Evolutionary conservation across 2,888 invertebrate genomes (phyloP), one percentile per base, ranked within the genome.

Genomic region (Scaeva pyrastri): DNA sequence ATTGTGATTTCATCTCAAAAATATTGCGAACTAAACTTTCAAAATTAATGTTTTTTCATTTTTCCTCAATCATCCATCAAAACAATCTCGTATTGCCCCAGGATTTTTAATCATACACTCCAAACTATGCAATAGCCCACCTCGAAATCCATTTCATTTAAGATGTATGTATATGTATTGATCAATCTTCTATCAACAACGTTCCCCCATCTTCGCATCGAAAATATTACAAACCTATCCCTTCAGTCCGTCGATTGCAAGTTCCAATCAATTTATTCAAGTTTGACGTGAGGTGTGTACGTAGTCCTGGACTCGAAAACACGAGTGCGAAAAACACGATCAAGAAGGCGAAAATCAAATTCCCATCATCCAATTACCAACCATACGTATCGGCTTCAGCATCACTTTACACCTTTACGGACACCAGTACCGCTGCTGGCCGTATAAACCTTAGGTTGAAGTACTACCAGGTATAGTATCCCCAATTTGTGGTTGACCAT

Each of bases 401-500:
- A 14, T 50, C 41, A 23, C 19, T n/a, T n/a, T 11, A 19, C 19
- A 19, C 4, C 2, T 31, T 48, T 10, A 2, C 6, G 6, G 50
- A 2, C 2, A 39, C 10, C 10, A 11, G 2, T 23, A 50, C 14
- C 21, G 14, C 23, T 23, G 39, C 14, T 26, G 14, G 8, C n/a
- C 6, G 0, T 5, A 26, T 6, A 8, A 43, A 43, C 62, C 23
- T 23, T 10, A 62, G 21, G n/a, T 26, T n/a, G 10, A 62, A 41
- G 21, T 36, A 60, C 10, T 23, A 6, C 26, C 14, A 43, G 10
- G 10, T 31, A 50, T 23, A 45, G 19, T 19, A 43, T 64, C 23
- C 56, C 36, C 45, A 70, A 50, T 68, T 70, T 50, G 70, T 41
- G 76, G 76, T 55, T 21, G 12, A 55, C 75, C 43, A 19, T 66